Evolutionary conservation across 2,113 vertebrate genomes (phyloP).

Genomic region (Callithrix jacchus): DNA sequence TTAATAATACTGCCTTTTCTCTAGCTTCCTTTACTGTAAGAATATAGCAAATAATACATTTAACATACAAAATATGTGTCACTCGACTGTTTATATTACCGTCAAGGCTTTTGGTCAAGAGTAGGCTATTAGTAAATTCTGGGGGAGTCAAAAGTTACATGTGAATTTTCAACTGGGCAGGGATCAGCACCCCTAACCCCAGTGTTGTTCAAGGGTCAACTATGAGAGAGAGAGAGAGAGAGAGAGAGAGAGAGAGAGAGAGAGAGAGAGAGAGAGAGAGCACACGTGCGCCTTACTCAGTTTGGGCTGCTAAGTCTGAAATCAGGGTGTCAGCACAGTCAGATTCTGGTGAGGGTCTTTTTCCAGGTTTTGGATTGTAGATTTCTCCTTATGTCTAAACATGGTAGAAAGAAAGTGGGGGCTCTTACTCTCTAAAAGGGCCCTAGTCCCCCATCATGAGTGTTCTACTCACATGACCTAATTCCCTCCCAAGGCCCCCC

Average conservation of each 20-base stretch:
- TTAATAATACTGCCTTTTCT: neutral
- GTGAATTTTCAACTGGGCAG: neutral
- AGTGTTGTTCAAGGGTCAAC: neutral
- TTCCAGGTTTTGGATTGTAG: neutral
- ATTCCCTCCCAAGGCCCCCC: neutral
- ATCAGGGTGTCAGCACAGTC: neutral
- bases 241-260: too few species aligned
- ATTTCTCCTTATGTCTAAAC: neutral
- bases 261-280: too few species aligned
- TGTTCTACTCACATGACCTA: neutral
- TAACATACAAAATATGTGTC: neutral
- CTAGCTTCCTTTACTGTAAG: neutral
- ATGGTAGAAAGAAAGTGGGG: neutral
- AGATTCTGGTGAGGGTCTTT: neutral
- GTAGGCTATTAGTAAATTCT: neutral
- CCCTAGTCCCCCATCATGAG: too few species aligned
- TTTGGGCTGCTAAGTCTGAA: neutral
- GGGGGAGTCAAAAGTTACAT: neutral
- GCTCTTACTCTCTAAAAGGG: neutral
- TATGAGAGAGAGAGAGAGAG: neutral
- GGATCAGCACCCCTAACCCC: neutral
- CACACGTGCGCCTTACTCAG: too few species aligned
- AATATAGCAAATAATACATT: neutral
- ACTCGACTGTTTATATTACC: neutral
- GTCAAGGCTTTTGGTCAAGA: neutral